These are phyloP conservation scores for Heteromormyrus szaboi DNA, from an alignment of 2,797 vertebrate species.

Conservation along the genomic window DNA sequence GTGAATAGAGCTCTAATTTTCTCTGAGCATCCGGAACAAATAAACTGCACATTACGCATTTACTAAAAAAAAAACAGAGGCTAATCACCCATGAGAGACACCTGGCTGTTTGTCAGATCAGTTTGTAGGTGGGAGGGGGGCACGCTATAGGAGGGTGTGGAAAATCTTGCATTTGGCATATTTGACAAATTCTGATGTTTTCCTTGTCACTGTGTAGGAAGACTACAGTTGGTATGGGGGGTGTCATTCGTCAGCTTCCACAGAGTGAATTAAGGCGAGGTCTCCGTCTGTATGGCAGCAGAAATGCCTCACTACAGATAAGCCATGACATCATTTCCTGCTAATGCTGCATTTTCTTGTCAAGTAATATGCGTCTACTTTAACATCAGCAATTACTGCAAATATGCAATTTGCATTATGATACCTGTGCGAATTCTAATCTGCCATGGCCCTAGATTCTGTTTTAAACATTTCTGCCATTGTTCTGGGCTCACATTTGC, in stretches of 20 bases:
- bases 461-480: not conserved
- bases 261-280: not conserved
- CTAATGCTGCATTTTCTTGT: not conserved
- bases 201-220: constrained; percentile 25
- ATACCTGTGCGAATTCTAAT: not conserved
- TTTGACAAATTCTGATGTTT: not conserved
- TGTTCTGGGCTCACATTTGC: not conserved
- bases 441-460: not conserved
- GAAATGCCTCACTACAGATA: not conserved
- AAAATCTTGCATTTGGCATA: constrained; percentile 9
- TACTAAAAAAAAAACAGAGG: constrained; percentile 31
- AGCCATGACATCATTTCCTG: no score
- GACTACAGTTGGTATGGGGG: not conserved
- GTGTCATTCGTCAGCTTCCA: not conserved
- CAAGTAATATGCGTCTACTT: not conserved
- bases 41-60: constrained; percentile 36
- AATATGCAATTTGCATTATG: not conserved
- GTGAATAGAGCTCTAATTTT: constrained; percentile 25
- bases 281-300: not conserved
- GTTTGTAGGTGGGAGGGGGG: constrained; percentile 37
- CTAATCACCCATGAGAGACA: constrained; percentile 54
- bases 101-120: constrained; percentile 47
- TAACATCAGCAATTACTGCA: not conserved
- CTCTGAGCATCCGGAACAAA: not conserved
- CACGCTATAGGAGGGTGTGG: constrained; percentile 33